Base-by-base conservation (phyloP, 2,113 vertebrate genomes). In the Neofelis nebulosa region DNA sequence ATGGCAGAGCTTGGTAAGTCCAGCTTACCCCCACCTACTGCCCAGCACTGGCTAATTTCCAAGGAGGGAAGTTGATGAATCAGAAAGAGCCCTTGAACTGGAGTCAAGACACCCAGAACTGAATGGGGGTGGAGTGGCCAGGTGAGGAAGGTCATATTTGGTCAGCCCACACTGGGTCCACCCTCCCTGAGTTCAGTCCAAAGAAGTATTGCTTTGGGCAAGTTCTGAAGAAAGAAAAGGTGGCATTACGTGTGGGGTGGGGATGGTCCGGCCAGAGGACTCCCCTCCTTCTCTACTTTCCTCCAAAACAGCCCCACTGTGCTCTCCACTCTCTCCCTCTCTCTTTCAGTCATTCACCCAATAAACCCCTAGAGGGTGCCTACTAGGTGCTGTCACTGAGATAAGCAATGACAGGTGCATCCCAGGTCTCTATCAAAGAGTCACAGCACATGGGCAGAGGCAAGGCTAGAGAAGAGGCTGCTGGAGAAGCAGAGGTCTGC, bases 181-280 rank as follows among this genome's bases (percentile, higher is more conserved):
- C 69, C 36, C 50, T 93, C 45, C 68, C 19, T 33, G 12, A 86
- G 61, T 33, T 93, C 82, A 79, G 38, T n/a, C 9, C n/a, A 71
- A 55, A 41, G 48, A 92, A 88, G 55, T 76, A 36, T 55, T 97
- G 93, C 88, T 84, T 94, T 96, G 91, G 76, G 61, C 55, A 92
- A 78, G 38, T 68, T 55, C 68, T 15, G 4, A 18, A 94, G 55
- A 63, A 74, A 91, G 57, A 79, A 92, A 91, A 63, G 33, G 36
- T 81, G 48, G 66, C 29, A 91, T 74, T 87, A 38, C 36, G 13
- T 89, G 36, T 76, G 71, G 69, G 15, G 71, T 29, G 0, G 71
- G 12, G 45, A 41, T 29, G 65, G 25, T 29, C 68, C 4, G 12
- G 33, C 63, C 89, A 88, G 65, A 36, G 55, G 27, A n/a, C 12